These are phyloP conservation scores for Caloenas nicobarica DNA, from an alignment of 2,113 vertebrate species.

Conservation along the genomic window DNA sequence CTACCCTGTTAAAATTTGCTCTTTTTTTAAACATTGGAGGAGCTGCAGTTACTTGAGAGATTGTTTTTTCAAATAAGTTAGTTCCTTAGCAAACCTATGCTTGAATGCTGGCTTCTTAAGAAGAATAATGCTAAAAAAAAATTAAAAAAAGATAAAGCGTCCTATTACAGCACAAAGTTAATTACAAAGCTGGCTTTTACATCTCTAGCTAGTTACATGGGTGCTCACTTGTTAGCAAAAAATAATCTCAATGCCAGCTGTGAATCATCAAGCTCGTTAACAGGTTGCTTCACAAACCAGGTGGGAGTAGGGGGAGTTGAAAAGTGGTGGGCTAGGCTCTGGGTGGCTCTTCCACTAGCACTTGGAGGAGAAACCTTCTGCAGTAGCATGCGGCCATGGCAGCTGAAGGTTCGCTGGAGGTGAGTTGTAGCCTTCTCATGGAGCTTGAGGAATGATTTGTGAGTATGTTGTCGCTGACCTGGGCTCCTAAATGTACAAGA, in stretches of 20 bases:
- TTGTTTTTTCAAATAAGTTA: background rate
- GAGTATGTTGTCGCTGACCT: background rate
- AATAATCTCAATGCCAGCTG: background rate
- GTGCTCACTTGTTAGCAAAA: background rate
- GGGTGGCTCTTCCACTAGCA: background rate
- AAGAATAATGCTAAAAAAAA: background rate
- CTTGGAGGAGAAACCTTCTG: background rate
- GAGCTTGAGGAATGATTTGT: background rate
- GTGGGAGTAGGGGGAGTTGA: background rate
- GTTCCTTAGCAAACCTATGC: background rate
- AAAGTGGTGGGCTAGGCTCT: background rate
- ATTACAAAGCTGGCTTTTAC: background rate
- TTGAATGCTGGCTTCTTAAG: background rate
- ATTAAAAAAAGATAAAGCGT: background rate
- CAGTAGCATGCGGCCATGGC: rapidly evolving
- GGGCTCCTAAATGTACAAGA: background rate
- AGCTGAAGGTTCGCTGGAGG: background rate
- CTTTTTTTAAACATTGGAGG: background rate
- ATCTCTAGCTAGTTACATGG: background rate
- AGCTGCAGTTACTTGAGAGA: background rate
- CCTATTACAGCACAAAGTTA: background rate
- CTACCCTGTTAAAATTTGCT: background rate
- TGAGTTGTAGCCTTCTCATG: background rate
- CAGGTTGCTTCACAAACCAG: background rate
- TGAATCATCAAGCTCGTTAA: background rate